phyloP scores from a whole-genome alignment of 2,888 invertebrate species.

The Pammene fasciana region DNA sequence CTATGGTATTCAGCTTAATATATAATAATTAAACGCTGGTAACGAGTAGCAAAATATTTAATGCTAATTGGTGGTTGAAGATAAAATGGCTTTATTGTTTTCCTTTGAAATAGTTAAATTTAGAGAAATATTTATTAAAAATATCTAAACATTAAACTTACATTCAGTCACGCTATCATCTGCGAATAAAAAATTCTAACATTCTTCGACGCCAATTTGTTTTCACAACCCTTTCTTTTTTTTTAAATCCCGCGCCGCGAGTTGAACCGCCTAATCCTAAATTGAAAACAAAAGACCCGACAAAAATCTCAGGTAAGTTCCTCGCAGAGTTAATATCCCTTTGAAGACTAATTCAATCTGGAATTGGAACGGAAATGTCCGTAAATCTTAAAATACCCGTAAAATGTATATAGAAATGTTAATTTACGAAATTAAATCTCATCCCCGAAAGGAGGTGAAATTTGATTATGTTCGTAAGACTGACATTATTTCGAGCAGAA shows the following conservation, averaged over 20 bases:
- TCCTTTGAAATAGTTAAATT: background rate
- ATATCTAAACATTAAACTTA: background rate
- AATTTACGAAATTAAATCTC: slow-evolving; percentile 72
- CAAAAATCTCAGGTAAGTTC: slow-evolving; percentile 41
- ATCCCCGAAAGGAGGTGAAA: slow-evolving; percentile 67
- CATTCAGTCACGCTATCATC: background rate
- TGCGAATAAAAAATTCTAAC: background rate
- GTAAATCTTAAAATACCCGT: slow-evolving; percentile 63
- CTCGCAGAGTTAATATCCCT: slow-evolving; percentile 37
- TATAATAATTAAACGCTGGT: too few relatives aligned
- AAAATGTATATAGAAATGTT: slow-evolving; percentile 75
- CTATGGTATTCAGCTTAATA: too few relatives aligned
- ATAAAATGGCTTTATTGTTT: too few relatives aligned
- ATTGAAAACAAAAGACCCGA: slow-evolving; percentile 30
- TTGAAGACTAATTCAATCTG: slow-evolving; percentile 46
- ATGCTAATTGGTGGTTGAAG: too few relatives aligned
- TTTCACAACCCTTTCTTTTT: slow-evolving; percentile 11
- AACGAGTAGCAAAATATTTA: too few relatives aligned
- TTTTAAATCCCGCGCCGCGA: background rate
- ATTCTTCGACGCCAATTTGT: too few relatives aligned
- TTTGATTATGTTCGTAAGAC: slow-evolving; percentile 77
- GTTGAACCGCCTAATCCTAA: slow-evolving; percentile 16
- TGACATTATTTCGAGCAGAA: slow-evolving; percentile 66
- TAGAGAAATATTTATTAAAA: background rate
- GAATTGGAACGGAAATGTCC: slow-evolving; percentile 51